Evolutionary conservation across 2,888 invertebrate genomes (phyloP).

Genomic region (Pristionchus japonicus): DNA sequence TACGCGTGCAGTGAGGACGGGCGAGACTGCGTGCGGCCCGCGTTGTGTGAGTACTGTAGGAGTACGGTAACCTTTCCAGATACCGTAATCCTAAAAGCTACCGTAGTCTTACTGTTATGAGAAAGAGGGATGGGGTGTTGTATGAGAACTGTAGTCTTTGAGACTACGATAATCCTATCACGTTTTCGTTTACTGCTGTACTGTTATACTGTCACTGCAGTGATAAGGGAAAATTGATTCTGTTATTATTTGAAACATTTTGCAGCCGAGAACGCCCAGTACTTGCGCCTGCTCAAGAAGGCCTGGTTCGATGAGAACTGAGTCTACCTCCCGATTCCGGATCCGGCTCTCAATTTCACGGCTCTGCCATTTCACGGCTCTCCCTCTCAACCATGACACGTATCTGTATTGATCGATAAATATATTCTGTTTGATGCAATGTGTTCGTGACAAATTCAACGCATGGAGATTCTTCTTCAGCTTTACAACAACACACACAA

Average conservation of each 20-base stretch:
- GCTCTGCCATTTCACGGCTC: neutral
- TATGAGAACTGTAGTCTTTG: too few species aligned
- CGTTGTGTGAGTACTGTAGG: constrained; percentile 16
- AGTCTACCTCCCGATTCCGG: neutral
- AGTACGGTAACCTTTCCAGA: neutral
- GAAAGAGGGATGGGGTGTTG: too few species aligned
- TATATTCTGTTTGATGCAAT: neutral
- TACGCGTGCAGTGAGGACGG: constrained; percentile 2
- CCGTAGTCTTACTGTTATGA: neutral
- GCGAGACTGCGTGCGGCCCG: neutral
- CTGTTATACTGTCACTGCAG: too few species aligned
- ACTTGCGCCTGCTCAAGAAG: constrained; percentile 12
- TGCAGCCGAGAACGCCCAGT: constrained; percentile 13
- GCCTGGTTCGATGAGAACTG: constrained; percentile 26
- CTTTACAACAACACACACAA: too few species aligned
- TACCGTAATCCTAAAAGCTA: neutral
- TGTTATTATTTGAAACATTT: neutral
- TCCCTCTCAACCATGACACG: neutral
- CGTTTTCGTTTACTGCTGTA: too few species aligned
- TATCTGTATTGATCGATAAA: constrained; percentile 5
- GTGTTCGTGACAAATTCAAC: too few species aligned
- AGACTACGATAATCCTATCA: too few species aligned
- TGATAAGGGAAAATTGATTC: neutral
- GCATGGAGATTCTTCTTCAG: too few species aligned
- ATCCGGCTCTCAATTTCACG: neutral